Evolutionary conservation across 2,797 vertebrate species (phyloP).

Genomic region (Brachymystax lenok): DNA sequence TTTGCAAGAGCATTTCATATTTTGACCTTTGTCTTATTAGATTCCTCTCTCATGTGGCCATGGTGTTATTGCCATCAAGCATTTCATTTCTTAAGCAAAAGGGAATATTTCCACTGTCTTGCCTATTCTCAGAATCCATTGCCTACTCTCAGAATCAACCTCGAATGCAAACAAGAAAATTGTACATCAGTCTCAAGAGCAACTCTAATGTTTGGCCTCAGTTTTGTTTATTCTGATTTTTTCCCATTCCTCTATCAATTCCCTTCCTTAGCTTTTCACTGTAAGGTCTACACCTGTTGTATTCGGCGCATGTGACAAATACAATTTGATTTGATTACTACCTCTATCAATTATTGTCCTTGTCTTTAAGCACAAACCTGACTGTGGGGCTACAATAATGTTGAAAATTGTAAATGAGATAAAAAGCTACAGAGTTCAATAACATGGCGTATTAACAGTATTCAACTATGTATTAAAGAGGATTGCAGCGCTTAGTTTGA

Average conservation of each 20-base stretch:
- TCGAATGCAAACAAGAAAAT: background rate
- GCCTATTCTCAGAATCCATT: background rate
- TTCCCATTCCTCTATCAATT: background rate
- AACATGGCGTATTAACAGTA: background rate
- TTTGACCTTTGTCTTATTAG: slow-evolving; percentile 26
- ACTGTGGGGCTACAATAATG: too few species aligned
- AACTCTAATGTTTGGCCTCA: background rate
- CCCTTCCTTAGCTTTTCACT: background rate
- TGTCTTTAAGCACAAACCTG: background rate
- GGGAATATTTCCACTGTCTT: background rate
- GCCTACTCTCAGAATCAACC: slow-evolving; percentile 3
- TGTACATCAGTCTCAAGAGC: background rate
- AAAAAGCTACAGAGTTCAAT: background rate
- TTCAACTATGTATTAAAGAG: slow-evolving; percentile 1
- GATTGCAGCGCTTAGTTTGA: background rate
- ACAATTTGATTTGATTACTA: background rate
- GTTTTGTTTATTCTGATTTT: background rate
- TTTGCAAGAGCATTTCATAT: slow-evolving; percentile 17
- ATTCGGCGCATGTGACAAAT: too few species aligned
- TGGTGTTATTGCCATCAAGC: slow-evolving; percentile 2
- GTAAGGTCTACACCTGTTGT: too few species aligned
- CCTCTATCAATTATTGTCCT: background rate
- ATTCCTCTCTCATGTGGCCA: slow-evolving; percentile 11
- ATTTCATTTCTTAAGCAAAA: slow-evolving; percentile 18
- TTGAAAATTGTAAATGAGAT: background rate